These are phyloP conservation scores for Pithys albifrons DNA, from an alignment of 2,113 vertebrate genomes.

Conservation along the genomic window DNA sequence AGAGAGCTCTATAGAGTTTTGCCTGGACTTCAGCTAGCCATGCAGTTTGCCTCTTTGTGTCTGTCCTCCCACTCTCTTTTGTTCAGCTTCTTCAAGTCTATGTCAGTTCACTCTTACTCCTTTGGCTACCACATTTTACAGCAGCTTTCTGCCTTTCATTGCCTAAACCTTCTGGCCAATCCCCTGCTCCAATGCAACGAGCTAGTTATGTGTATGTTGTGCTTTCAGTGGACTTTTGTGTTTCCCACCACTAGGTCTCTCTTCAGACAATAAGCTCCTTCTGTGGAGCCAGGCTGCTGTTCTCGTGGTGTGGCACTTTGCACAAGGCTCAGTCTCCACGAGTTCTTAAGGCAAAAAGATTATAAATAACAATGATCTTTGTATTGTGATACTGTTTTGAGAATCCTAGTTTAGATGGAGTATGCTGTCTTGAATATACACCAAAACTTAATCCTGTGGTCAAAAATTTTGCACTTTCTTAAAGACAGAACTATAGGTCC, in stretches of 20 bases:
- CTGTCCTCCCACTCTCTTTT: not conserved
- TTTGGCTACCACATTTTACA: not conserved
- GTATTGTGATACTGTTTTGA: not conserved
- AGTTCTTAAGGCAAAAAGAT: not conserved
- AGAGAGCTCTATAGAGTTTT: not conserved
- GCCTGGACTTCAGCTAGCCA: not conserved
- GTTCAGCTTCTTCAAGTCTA: not conserved
- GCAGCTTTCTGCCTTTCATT: not conserved
- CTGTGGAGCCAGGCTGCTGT: not conserved
- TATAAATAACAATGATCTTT: not conserved
- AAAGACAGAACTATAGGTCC: not conserved
- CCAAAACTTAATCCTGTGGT: not conserved
- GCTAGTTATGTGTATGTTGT: not conserved
- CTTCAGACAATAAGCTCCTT: not conserved
- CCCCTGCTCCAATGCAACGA: not conserved
- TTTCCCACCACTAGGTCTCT: not conserved
- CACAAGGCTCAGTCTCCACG: not conserved
- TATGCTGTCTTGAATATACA: not conserved
- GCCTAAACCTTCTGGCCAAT: not conserved
- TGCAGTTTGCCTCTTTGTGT: not conserved
- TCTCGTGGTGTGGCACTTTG: not conserved
- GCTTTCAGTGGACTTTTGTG: not conserved
- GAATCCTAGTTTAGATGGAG: not conserved
- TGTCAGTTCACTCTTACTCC: not conserved
- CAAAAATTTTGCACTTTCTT: not conserved